These are phyloP conservation scores for Malurus melanocephalus DNA, from an alignment of 2,113 vertebrate genomes.

Conservation along the genomic window DNA sequence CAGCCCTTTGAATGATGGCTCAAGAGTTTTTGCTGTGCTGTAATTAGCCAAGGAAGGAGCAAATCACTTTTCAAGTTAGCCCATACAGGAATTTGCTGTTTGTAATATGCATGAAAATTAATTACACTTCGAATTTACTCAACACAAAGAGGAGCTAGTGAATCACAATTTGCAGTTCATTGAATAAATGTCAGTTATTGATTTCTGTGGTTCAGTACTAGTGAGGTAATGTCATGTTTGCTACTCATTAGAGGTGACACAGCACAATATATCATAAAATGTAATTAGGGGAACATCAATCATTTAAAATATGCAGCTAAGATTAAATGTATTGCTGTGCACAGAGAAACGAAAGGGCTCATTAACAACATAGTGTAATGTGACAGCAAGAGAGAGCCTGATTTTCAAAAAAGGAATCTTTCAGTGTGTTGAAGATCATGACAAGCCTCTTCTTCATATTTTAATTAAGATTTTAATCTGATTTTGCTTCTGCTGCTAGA, in stretches of 20 bases:
- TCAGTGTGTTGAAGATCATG: constrained; percentile 8
- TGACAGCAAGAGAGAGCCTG: constrained; percentile 31
- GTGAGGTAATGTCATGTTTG: constrained; percentile 60
- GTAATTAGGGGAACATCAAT: constrained; percentile 62
- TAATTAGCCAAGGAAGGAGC: constrained; percentile 65
- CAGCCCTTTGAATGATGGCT: background rate
- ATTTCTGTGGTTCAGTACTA: constrained; percentile 56
- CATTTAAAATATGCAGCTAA: constrained; percentile 48
- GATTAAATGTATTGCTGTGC: constrained; percentile 61
- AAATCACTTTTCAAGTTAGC: constrained; percentile 65
- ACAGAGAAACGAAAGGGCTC: constrained; percentile 44
- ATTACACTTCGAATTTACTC: constrained; percentile 67
- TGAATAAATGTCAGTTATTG: constrained; percentile 72
- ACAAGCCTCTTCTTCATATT: constrained; percentile 30
- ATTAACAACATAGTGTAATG: constrained; percentile 49
- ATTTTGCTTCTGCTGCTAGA: constrained; percentile 22
- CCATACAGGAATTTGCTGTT: background rate
- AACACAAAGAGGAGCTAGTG: constrained; percentile 67
- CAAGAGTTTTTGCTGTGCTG: constrained; percentile 39
- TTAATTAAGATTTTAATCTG: constrained; percentile 61
- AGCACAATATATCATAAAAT: constrained; percentile 49
- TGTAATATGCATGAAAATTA: constrained; percentile 61
- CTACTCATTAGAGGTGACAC: constrained; percentile 53
- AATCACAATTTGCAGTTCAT: constrained; percentile 73
- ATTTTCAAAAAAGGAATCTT: constrained; percentile 33